Evolutionary conservation across 2,797 vertebrate species (phyloP).

Genomic region (Phataginus tetradactyla): DNA sequence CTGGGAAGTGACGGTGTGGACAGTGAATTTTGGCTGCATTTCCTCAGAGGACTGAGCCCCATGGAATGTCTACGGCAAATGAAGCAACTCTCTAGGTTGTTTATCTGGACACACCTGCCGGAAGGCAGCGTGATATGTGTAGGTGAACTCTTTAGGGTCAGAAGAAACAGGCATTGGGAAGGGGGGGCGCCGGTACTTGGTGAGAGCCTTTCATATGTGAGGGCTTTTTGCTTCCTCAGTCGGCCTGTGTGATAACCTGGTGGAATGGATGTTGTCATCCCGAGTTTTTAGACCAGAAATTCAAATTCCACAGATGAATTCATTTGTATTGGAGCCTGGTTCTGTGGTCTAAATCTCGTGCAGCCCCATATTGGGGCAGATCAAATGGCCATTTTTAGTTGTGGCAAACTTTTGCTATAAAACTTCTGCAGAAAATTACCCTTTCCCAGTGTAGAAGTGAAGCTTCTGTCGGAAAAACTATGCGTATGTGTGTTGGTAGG

Average conservation of each 20-base stretch:
- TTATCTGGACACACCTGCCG: background rate
- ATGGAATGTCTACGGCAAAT: background rate
- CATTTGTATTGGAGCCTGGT: background rate
- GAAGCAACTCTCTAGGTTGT: background rate
- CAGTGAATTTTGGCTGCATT: background rate
- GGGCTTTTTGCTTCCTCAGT: background rate
- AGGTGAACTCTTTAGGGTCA: background rate
- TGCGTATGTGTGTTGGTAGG: background rate
- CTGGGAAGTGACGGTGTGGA: background rate
- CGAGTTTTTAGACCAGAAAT: background rate
- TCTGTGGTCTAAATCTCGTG: background rate
- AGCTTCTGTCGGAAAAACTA: background rate
- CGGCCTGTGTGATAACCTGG: background rate
- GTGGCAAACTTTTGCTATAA: background rate
- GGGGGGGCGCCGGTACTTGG: fast-evolving
- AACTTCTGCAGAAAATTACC: background rate
- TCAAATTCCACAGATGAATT: background rate
- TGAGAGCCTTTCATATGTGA: too few species aligned
- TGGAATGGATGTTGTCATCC: background rate
- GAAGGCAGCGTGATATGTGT: background rate
- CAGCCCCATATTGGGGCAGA: background rate
- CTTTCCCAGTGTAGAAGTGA: background rate
- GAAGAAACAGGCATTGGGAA: background rate
- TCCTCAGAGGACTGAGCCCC: background rate
- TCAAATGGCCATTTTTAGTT: background rate